phyloP scores from a whole-genome alignment of 1,140 invertebrate species.

The Bombus picipes region DNA sequence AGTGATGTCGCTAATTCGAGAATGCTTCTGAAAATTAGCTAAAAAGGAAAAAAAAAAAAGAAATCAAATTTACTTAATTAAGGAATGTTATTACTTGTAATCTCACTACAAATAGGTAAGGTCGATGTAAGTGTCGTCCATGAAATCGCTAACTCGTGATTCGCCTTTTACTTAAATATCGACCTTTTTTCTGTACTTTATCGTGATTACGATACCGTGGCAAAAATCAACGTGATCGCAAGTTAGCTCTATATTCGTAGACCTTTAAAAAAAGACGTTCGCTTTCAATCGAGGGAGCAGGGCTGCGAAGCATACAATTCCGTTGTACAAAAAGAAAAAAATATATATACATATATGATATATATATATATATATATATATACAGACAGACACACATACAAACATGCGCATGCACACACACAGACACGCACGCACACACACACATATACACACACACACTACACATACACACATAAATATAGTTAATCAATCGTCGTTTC shows the following conservation, averaged over 20 bases:
- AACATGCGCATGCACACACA: neutral
- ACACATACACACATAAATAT: slow-evolving; percentile 32
- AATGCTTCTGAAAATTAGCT: slow-evolving; percentile 38
- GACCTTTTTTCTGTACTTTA: slow-evolving; percentile 30
- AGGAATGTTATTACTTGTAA: slow-evolving; percentile 39
- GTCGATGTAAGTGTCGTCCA: slow-evolving; percentile 54
- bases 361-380: slow-evolving; percentile 22
- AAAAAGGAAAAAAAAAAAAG: neutral
- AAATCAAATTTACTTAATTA: slow-evolving; percentile 48
- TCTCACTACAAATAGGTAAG: slow-evolving; percentile 25
- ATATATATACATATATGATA: slow-evolving; percentile 22
- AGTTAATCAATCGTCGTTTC: slow-evolving; percentile 52
- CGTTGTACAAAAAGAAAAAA: slow-evolving; percentile 42
- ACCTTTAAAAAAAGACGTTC: slow-evolving; percentile 26
- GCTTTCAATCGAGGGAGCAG: slow-evolving; percentile 10
- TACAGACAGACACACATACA: no score
- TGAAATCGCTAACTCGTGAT: slow-evolving; percentile 55
- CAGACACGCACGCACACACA: neutral
- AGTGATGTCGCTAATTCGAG: slow-evolving; percentile 51
- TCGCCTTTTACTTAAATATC: slow-evolving; percentile 54
- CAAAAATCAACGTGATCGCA: slow-evolving; percentile 28
- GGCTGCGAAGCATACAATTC: slow-evolving; percentile 28
- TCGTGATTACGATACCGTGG: slow-evolving; percentile 19
- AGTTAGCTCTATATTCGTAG: slow-evolving; percentile 38
- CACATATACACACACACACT: no score